Base-by-base conservation (phyloP, 2,888 invertebrate species). In the Troides helena region DNA sequence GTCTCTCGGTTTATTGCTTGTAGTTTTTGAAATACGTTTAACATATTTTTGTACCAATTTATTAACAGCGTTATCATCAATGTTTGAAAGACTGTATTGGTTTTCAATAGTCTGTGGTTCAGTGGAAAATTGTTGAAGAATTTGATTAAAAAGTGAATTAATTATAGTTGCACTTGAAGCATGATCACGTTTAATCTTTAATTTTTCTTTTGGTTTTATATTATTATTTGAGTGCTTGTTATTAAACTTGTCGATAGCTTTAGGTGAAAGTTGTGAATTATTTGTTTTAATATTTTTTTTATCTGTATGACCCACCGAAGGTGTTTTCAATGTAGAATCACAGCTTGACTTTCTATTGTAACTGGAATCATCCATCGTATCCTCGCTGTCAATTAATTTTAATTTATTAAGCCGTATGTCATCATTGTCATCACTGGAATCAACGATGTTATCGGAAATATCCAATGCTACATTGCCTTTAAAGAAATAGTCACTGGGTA, bases 401-500 rank as follows among this genome's bases (percentile, higher is more conserved):
- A 89, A 74, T 75, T 81, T 84, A 23, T 81, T 77, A 1, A 87
- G 74, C 53, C 81, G 74, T 30, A 53, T 7, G 14, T 86, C 76
- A 57, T 88, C 85, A 18, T 73, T 74, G 69, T 80, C 79, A 72
- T 82, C 81, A n/a, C 74, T 78, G 61, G 85, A 80, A 53, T 81
- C 77, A 0, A 76, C 73, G 58, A 81, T 72, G 7, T 78, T 74
- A 43, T 80, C 81, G 0, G 77, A 78, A 74, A 83, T 81, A 60
- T 80, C 76, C 43, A 85, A 73, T 74, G 82, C 74, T 65, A 87
- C 75, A 53, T 79, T 79, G 21, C 88, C 89, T 79, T 74, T 86
- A 71, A 85, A 87, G 74, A 92, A 92, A 73, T 92, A 92, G 18
- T 87, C 83, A 10, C 72, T 62, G 4, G 86, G 87, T 62, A 92